A percentile compares a stretch with the other conserved stretches of the same genome.
These are phyloP conservation scores for Sebastes minor DNA, from an alignment of 2,797 vertebrate species.

Conservation along the genomic window DNA sequence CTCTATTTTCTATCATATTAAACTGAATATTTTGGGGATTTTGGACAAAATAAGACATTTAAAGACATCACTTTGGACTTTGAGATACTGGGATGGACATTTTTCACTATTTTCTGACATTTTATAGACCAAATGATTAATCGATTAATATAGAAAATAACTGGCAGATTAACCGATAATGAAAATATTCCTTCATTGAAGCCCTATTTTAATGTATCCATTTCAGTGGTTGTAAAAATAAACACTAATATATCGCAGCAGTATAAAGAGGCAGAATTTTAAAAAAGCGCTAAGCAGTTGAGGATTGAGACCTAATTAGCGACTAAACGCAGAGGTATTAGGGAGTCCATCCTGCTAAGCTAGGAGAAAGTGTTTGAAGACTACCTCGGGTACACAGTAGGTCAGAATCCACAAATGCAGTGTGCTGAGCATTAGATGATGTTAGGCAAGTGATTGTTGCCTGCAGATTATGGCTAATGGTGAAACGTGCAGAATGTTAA, in stretches of 20 bases:
- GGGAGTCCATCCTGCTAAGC: background rate
- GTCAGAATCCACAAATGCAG: background rate
- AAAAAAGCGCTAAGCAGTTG: background rate
- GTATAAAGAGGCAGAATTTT: background rate
- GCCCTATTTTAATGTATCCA: background rate
- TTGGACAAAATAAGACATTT: too few relatives aligned
- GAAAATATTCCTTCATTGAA: too few relatives aligned
- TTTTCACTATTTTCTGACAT: too few relatives aligned
- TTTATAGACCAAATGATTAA: too few relatives aligned
- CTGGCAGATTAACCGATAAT: too few relatives aligned
- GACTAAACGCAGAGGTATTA: slow-evolving; percentile 9
- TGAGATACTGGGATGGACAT: too few relatives aligned
- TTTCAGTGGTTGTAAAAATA: background rate
- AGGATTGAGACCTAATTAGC: slow-evolving; percentile 9
- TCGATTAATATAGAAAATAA: too few relatives aligned
- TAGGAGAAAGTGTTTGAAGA: background rate
- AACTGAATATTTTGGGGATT: too few relatives aligned
- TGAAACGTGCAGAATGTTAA: background rate
- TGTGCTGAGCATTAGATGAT: background rate
- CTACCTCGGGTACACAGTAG: background rate
- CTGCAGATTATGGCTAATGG: background rate
- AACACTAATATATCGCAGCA: background rate
- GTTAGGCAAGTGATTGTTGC: background rate
- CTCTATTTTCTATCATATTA: too few relatives aligned
- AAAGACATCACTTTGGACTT: too few relatives aligned